phyloP scores from a whole-genome alignment of 2,888 invertebrate species.

The Machimus atricapillus region DNA sequence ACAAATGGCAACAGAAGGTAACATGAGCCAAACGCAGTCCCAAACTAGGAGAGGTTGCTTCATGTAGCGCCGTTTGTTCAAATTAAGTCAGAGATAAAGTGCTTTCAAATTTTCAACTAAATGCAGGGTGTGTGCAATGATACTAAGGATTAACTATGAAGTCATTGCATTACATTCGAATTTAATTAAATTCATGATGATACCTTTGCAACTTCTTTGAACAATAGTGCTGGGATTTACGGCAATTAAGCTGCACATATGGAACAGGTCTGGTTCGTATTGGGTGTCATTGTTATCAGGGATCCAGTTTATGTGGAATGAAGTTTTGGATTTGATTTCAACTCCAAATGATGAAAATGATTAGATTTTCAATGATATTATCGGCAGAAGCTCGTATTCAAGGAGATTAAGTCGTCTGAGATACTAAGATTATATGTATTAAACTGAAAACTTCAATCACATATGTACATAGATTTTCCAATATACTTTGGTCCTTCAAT shows the following conservation, averaged over 20 bases:
- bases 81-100: background rate
- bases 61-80: background rate
- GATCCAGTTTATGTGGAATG: background rate
- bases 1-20: background rate
- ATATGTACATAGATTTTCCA: background rate
- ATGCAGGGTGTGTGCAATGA: background rate
- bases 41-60: background rate
- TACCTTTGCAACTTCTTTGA: background rate
- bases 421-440: no score
- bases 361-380: background rate
- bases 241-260: background rate
- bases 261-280: background rate
- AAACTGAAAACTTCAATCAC: background rate
- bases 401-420: background rate
- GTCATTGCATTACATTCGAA: background rate
- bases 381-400: background rate
- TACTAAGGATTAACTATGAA: background rate
- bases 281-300: background rate
- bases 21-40: background rate
- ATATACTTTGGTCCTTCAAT: no score
- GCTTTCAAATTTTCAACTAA: background rate
- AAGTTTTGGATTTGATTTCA: background rate
- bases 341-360: background rate
- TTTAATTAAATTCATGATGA: background rate
- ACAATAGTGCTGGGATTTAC: background rate